Evolutionary conservation across 2,113 vertebrate genomes (phyloP).

Genomic region (Odobenus rosmarus): DNA sequence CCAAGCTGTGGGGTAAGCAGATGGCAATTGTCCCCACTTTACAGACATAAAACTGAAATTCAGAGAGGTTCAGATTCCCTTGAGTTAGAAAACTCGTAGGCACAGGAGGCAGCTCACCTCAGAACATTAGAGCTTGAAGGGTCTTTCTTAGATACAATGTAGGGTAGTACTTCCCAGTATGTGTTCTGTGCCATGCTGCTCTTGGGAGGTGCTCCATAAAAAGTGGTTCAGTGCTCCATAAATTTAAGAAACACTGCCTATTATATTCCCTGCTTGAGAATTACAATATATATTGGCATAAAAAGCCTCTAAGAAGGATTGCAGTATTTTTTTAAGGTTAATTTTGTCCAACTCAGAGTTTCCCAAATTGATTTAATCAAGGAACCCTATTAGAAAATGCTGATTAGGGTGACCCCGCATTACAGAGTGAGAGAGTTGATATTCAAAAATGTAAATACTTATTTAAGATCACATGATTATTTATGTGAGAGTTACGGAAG

Average conservation of each 20-base stretch:
- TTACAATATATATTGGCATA: background rate
- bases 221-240: background rate
- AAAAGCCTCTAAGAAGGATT: background rate
- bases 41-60: background rate
- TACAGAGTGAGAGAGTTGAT: background rate
- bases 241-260: background rate
- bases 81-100: background rate
- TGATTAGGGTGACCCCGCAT: background rate
- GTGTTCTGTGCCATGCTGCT: background rate
- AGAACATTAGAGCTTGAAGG: background rate
- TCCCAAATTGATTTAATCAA: background rate
- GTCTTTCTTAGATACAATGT: background rate
- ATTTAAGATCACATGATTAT: background rate
- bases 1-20: background rate
- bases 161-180: background rate
- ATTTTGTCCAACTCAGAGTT: background rate
- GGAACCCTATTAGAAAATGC: background rate
- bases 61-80: background rate
- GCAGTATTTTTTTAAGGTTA: background rate
- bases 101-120: background rate
- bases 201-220: background rate
- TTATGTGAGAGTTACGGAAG: background rate
- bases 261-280: background rate
- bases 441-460: background rate
- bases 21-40: background rate